phyloP scores from a whole-genome alignment of 2,888 invertebrate species.

The Ptychoptera albimana region DNA sequence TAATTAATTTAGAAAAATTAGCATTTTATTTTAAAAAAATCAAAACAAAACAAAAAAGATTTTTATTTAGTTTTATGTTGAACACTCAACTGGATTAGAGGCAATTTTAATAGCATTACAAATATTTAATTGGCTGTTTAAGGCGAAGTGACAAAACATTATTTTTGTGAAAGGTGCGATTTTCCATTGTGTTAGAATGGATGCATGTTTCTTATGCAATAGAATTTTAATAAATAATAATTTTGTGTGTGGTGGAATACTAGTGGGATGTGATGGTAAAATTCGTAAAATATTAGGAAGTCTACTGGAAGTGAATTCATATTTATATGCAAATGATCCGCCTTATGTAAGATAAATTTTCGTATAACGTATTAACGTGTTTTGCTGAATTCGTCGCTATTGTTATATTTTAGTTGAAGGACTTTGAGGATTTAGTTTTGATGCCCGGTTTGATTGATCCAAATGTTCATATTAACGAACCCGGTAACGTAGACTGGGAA shows the following conservation, averaged over 20 bases:
- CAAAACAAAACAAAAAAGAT: no score
- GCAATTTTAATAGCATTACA: no score
- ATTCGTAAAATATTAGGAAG: constrained; percentile 37
- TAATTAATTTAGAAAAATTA: no score
- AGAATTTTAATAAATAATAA: constrained; percentile 36
- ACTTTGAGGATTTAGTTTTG: constrained; percentile 36
- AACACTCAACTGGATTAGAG: no score
- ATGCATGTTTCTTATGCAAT: constrained; percentile 27
- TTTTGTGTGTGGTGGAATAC: constrained; percentile 40
- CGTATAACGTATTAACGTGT: neutral
- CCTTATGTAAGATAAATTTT: constrained; percentile 33
- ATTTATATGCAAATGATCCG: constrained; percentile 32
- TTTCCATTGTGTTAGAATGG: constrained; percentile 16
- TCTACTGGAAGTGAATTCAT: constrained; percentile 32
- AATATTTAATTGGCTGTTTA: no score
- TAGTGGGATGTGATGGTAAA: constrained; percentile 39
- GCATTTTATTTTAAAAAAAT: no score
- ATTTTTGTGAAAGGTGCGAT: no score
- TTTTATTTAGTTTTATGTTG: no score
- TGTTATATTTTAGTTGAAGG: constrained; percentile 21
- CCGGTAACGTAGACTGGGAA: constrained; percentile 55
- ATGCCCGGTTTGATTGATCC: constrained; percentile 57
- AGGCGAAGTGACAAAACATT: no score
- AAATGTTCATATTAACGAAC: constrained; percentile 59
- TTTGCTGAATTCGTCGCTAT: constrained; percentile 2